Conservation (phyloP, 2,888 invertebrate species). For the Petrophora chlorosata region DNA sequence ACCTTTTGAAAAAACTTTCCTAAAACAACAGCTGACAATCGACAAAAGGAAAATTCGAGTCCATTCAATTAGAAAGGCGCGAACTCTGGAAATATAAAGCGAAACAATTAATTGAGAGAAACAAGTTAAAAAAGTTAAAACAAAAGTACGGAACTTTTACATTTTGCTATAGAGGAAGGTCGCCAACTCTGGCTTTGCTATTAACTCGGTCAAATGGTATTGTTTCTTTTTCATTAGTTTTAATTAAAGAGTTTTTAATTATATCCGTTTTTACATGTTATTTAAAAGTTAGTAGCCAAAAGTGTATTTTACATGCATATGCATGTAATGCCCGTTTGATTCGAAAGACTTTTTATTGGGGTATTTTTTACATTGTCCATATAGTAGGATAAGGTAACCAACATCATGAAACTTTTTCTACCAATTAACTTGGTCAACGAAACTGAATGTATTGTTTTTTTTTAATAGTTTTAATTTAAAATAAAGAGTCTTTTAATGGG, state of each 20-base stretch:
- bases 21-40: conserved; percentile 17
- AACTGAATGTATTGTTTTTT: no score
- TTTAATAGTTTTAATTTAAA: no score
- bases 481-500: no score
- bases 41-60: conserved; percentile 29
- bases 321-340: no score
- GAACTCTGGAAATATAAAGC: conserved; percentile 39
- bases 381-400: no score
- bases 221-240: conserved; percentile 37
- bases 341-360: no score
- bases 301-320: neutral
- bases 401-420: no score
- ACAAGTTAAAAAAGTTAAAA: conserved; percentile 31
- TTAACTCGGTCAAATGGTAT: conserved; percentile 42
- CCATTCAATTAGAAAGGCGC: conserved; percentile 42
- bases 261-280: neutral
- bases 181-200: conserved; percentile 26
- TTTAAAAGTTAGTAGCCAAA: no score
- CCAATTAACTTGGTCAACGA: no score
- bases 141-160: conserved; percentile 18
- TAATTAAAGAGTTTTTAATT: conserved; percentile 35
- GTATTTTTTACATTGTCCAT: no score
- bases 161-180: conserved; percentile 20
- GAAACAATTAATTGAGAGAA: conserved; percentile 46
- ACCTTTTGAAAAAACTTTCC: conserved; percentile 6